Percentiles rank a stretch among this genome's conserved stretches.
These are phyloP conservation scores for Lophotriccus pileatus DNA, from an alignment of 2,797 vertebrate species.

Conservation along the genomic window DNA sequence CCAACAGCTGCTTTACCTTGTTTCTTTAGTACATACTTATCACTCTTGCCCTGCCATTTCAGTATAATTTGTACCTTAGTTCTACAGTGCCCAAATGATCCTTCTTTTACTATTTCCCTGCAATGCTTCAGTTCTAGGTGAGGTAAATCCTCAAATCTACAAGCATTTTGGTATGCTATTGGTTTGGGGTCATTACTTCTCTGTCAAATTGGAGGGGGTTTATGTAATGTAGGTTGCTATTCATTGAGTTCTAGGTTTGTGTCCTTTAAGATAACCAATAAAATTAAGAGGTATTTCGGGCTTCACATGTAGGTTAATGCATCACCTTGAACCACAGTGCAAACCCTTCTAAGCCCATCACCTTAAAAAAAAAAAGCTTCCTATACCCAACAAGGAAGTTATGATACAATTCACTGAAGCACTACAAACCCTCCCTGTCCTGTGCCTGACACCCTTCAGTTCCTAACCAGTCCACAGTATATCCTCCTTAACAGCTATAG, in stretches of 20 bases:
- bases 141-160: not conserved
- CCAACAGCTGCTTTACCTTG: not conserved
- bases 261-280: not conserved
- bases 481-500: not conserved
- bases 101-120: not conserved
- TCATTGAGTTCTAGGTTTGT: not conserved
- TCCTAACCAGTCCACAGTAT: not conserved
- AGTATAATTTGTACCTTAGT: not conserved
- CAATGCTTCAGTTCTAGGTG: not conserved
- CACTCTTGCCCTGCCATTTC: not conserved
- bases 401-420: not conserved
- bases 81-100: not conserved
- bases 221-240: not conserved
- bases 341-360: not conserved
- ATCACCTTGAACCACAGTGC: not conserved
- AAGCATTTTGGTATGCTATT: not conserved
- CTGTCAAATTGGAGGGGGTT: not conserved
- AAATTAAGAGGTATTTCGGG: not conserved
- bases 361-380: not conserved
- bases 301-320: not conserved
- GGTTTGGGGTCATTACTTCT: not conserved
- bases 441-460: not conserved
- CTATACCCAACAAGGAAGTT: not conserved
- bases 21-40: not conserved
- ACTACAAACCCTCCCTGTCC: not conserved